Evolutionary conservation across 2,888 invertebrate species (phyloP).

Genomic region (Volucella inanis): DNA sequence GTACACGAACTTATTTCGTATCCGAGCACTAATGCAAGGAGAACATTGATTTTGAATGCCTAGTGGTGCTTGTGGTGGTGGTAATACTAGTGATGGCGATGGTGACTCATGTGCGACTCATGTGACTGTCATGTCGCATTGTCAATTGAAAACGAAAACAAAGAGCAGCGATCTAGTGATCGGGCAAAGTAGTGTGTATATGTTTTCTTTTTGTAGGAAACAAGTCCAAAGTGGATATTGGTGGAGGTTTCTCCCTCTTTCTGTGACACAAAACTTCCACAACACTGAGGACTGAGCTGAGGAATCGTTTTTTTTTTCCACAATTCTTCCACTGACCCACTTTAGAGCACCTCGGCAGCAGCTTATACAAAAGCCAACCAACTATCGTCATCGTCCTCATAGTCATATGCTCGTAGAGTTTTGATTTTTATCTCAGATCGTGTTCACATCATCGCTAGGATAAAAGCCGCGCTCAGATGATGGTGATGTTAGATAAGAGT

Average conservation of each 20-base stretch:
- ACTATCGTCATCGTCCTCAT: constrained; percentile 66
- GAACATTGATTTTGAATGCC: constrained; percentile 11
- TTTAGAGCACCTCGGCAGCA: constrained; percentile 43
- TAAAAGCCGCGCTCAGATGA: constrained; percentile 69
- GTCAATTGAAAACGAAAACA: constrained; percentile 72
- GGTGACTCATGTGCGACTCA: constrained; percentile 68
- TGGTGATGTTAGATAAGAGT: constrained; percentile 73
- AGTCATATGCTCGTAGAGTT: constrained; percentile 47
- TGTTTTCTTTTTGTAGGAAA: constrained; percentile 58
- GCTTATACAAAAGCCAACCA: background rate
- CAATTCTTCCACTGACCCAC: constrained; percentile 73
- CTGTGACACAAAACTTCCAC: constrained; percentile 33
- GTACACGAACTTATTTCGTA: background rate
- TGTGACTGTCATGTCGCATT: constrained; percentile 73
- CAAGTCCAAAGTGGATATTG: constrained; percentile 13
- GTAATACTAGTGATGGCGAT: no score
- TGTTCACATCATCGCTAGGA: constrained; percentile 74
- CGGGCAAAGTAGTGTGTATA: constrained; percentile 2
- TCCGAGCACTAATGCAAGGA: background rate
- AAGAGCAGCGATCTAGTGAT: background rate
- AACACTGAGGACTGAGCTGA: constrained; percentile 6
- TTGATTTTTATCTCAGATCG: constrained; percentile 73
- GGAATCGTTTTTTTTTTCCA: constrained; percentile 36
- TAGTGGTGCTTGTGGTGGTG: background rate
- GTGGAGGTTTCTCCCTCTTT: constrained; percentile 63